Evolutionary conservation across 2,113 vertebrate genomes (phyloP).

Genomic region (Platichthys stellatus): DNA sequence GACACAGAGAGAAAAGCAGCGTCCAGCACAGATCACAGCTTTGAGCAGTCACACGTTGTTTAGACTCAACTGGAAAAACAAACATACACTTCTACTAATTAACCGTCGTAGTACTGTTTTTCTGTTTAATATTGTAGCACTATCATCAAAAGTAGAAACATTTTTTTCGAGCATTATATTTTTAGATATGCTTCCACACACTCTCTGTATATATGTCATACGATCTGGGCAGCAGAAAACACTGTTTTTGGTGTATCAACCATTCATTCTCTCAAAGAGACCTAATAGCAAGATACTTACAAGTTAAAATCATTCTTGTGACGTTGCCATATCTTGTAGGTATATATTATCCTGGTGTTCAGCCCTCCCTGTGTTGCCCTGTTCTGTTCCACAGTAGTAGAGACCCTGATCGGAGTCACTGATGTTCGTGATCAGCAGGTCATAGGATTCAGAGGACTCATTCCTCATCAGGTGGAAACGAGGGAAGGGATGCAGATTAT

Average conservation of each 20-base stretch:
- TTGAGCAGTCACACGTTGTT: background rate
- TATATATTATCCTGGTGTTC: too few relatives aligned
- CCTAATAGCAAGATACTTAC: background rate
- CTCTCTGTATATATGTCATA: too few relatives aligned
- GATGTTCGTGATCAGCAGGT: constrained; percentile 35
- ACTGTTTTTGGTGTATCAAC: too few relatives aligned
- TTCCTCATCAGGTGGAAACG: constrained; percentile 10
- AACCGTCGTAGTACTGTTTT: background rate
- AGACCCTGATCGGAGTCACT: constrained; percentile 34
- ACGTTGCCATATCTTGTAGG: background rate
- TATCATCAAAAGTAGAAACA: background rate
- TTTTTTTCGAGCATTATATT: too few relatives aligned
- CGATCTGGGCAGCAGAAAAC: too few relatives aligned
- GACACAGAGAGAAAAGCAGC: constrained; percentile 32
- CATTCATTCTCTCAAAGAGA: too few relatives aligned
- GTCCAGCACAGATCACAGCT: constrained; percentile 15
- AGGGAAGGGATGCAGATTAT: background rate
- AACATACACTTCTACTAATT: background rate
- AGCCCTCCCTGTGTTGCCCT: background rate
- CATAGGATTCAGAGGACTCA: background rate
- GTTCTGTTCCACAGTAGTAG: constrained; percentile 36
- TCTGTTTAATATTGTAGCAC: background rate
- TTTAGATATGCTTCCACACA: too few relatives aligned
- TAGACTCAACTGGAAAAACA: background rate
- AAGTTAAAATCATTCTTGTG: background rate